phyloP scores from a whole-genome alignment of 2,113 vertebrate genomes.

The Podarcis muralis region DNA sequence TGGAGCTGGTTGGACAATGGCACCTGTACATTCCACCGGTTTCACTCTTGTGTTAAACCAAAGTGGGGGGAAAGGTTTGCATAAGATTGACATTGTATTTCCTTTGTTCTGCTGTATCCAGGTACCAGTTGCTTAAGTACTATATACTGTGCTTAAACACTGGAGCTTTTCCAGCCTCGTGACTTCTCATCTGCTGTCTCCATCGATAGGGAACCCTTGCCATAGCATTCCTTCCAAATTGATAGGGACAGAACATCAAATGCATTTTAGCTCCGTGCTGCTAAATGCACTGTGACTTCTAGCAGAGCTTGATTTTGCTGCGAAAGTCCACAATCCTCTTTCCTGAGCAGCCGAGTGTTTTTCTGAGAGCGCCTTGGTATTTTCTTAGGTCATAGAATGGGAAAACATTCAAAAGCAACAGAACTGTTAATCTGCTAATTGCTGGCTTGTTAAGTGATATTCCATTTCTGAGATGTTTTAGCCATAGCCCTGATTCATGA shows the following conservation, averaged over 20 bases:
- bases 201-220: slow-evolving; percentile 64
- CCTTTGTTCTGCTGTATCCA: slow-evolving; percentile 61
- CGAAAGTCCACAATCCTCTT: slow-evolving; percentile 51
- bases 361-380: slow-evolving; percentile 31
- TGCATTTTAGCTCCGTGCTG: slow-evolving; percentile 72
- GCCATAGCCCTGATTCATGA: slow-evolving; percentile 64
- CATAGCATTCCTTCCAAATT: slow-evolving; percentile 67
- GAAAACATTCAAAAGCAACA: slow-evolving; percentile 78
- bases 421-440: slow-evolving; percentile 74
- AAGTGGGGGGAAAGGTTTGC: slow-evolving; percentile 3
- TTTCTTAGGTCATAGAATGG: slow-evolving; percentile 72
- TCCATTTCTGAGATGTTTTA: slow-evolving; percentile 61
- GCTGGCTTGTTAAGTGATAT: slow-evolving; percentile 69
- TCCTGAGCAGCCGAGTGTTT: slow-evolving; percentile 43
- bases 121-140: slow-evolving; percentile 62
- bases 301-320: neutral
- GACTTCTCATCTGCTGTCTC: slow-evolving; percentile 69
- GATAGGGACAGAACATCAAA: slow-evolving; percentile 75
- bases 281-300: slow-evolving; percentile 72
- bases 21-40: slow-evolving; percentile 62
- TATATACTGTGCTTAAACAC: slow-evolving; percentile 55
- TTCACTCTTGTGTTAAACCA: slow-evolving; percentile 44
- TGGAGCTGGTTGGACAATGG: slow-evolving; percentile 53
- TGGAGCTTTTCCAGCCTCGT: slow-evolving; percentile 67
- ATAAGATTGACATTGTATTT: slow-evolving; percentile 59